Evolutionary conservation across 2,888 invertebrate genomes (phyloP), one percentile per base, ranked within the genome.

Genomic region (Apodemia zela): DNA sequence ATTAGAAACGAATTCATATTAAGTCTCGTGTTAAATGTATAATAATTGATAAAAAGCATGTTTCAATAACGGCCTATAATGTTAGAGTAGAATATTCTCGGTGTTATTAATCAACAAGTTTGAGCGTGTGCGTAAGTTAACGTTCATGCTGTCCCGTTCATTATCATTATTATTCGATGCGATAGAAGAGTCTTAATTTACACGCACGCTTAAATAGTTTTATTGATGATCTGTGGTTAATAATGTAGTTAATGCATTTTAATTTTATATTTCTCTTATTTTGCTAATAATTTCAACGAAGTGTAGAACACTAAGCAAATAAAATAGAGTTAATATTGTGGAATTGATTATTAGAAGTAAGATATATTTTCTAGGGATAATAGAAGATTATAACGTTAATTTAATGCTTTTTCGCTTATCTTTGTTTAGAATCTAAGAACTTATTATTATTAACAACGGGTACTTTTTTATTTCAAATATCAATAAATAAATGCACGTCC

Each of bases 1-100:
- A 18, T 47, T 62, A 45, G 42, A 57, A 42, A 45, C 33, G 42
- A 42, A 42, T 45, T 18, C 25, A 42, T 60, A 13, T 15, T 42
- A 60, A 51, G 63, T 59, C 38, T 60, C 51, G 18, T 59, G 33
- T 63, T 47, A 47, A 47, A 47, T 59, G 61, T 61, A 51, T 47
- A 61, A 42, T 64, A 65, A 64, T 66, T 29, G 18, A 54, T 45
- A 58, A 47, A 62, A 62, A 62, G 62, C 62, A 47, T 62, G 68
- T 67, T 66, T 70, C 69, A 63, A 66, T 64, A 71, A 68, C 68
- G 70, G 68, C 69, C 69, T 69, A 70, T 59, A 63, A 67, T 61
- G 54, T 63, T 70, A 70, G 69, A 62, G 62, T 62, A 62, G 62
- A 59, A 54, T 38, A 42, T 42, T 42, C 8, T 10, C 33, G 33